Conservation (phyloP, 2,888 invertebrate genomes). For the Andrena trimmerana region DNA sequence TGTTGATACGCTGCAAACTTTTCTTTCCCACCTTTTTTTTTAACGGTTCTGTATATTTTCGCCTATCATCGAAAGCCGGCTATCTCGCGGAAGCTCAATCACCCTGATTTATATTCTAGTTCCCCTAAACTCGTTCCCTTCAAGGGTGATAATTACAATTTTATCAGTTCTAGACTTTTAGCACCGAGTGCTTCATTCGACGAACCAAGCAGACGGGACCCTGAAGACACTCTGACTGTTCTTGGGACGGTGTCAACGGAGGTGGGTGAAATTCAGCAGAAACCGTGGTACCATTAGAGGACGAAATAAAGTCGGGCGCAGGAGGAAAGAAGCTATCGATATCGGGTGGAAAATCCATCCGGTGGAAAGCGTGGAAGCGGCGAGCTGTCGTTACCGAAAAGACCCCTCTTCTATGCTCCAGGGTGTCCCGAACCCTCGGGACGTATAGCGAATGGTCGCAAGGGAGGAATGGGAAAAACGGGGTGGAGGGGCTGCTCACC, state of each 20-base stretch:
- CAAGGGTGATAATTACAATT: no score
- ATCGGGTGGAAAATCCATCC: conserved; percentile 56
- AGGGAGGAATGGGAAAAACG: conserved; percentile 8
- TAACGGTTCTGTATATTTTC: neutral
- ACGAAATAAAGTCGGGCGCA: conserved; percentile 24
- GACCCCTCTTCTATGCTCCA: conserved; percentile 53
- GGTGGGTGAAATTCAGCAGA: conserved; percentile 5
- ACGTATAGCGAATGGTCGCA: conserved; percentile 49
- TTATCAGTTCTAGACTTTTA: no score
- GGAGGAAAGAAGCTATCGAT: conserved; percentile 48
- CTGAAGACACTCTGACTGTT: no score
- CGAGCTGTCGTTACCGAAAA: conserved; percentile 51
- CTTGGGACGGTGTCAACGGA: no score
- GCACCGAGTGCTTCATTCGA: no score
- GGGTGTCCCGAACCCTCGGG: conserved; percentile 65
- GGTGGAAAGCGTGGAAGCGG: conserved; percentile 41
- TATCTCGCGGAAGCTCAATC: no score
- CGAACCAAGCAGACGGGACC: no score
- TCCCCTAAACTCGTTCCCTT: no score
- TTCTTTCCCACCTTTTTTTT: no score
- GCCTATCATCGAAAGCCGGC: no score
- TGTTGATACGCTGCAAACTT: neutral
- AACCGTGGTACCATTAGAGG: conserved; percentile 5
- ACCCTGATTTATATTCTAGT: no score
- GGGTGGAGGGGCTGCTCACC: conserved; percentile 56